phyloP scores from a whole-genome alignment of 2,113 vertebrate genomes.

The Paramormyrops kingsleyae region DNA sequence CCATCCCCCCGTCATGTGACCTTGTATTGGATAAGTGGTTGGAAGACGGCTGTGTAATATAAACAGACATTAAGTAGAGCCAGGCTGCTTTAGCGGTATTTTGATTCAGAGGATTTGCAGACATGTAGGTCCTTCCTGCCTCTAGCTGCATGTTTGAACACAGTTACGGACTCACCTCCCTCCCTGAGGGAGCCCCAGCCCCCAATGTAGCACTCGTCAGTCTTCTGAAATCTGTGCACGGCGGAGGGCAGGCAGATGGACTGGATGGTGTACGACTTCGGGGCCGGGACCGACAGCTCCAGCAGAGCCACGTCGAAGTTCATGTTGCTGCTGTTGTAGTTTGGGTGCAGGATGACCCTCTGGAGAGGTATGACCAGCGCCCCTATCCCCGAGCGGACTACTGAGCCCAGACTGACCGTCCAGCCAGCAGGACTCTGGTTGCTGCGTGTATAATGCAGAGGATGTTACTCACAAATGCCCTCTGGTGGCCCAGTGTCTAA shows the following conservation, averaged over 20 bases:
- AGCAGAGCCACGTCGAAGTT: constrained; percentile 83
- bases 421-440: constrained; percentile 50
- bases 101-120: neutral
- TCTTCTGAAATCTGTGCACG: constrained; percentile 62
- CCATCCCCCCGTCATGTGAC: neutral
- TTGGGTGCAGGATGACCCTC: constrained; percentile 74
- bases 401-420: constrained; percentile 80
- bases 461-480: constrained; percentile 17
- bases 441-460: constrained; percentile 27
- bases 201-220: constrained; percentile 76
- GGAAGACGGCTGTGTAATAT: neutral
- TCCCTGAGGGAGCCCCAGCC: constrained; percentile 82
- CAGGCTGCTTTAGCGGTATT: neutral
- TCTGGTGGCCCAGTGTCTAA: neutral
- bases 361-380: constrained; percentile 73
- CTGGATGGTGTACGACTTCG: constrained; percentile 67
- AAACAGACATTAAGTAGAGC: neutral
- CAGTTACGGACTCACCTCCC: constrained; percentile 50
- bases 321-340: constrained; percentile 80
- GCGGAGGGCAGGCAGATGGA: constrained; percentile 78
- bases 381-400: constrained; percentile 64
- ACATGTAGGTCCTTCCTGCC: neutral
- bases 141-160: neutral
- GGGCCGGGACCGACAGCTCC: constrained; percentile 64
- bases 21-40: neutral